Base-by-base conservation (phyloP, 2,888 invertebrate genomes). In the Cyaniris semiargus region DNA sequence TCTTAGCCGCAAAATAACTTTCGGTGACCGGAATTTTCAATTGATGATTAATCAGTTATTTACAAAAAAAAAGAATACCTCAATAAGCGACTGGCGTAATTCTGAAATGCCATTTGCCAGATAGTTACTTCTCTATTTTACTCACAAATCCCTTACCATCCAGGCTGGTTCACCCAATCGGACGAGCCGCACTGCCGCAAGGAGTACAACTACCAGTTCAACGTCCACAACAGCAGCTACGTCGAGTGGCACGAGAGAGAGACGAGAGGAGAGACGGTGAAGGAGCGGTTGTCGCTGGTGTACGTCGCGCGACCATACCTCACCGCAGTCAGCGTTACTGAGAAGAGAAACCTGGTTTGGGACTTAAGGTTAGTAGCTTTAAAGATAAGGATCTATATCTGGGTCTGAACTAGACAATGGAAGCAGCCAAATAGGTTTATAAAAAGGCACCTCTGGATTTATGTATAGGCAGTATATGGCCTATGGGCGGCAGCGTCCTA, bases 301-400 rank as follows among this genome's bases (percentile, higher is more conserved):
- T 98, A 97, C 87, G 95, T 97, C 78, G 96, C 96, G 76, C 95
- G 96, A 85, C 96, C 97, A 6, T 98, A 97, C 87, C 93, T 96
- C 81, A 96, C 97, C 76, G 97, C 97, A 74, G 95, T 98, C 76
- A 96, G 96, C 86, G 97, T 98, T 44, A 97, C 98, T 0, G 98
- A 98, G 87, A 96, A 98, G 84, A 95, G 98, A 83, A 98, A 98
- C 89, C 91, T 98, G 84, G 96, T 97, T 31, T 98, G 98, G 94
- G 97, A 97, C 85, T 96, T 97, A 87, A 95, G 94, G 94, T 94
- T 38, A 27, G 79, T 78, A 21, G 66, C 27, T 4, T 60, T 58
- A n/a, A 21, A 58, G 7, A 10, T 60, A 23, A 10, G 10, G 3
- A 58, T 8, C 21, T 21, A 10, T 2, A 60, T 60, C 10, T 1